Evolutionary conservation across 2,113 vertebrate species (phyloP).

Genomic region (Galeopterus variegatus): DNA sequence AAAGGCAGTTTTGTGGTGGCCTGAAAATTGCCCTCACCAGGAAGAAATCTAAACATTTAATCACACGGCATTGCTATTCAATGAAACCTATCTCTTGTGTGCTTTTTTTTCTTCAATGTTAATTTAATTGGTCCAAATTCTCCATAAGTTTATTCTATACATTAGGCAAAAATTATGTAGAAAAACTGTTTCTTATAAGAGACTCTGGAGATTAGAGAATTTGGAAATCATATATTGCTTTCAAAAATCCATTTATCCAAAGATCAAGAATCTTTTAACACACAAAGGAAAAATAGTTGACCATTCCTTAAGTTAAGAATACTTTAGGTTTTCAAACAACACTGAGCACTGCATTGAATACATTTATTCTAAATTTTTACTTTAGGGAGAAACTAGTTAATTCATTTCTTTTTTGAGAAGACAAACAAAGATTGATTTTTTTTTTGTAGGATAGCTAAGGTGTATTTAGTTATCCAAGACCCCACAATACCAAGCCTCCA

Average conservation of each 20-base stretch:
- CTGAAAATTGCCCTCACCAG: neutral
- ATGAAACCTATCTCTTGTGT: neutral
- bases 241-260: neutral
- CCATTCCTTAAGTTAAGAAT: conserved; percentile 18
- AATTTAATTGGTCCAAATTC: conserved; percentile 20
- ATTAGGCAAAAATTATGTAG: neutral
- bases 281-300: neutral
- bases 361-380: neutral
- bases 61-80: neutral
- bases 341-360: conserved; percentile 19
- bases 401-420: neutral
- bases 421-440: neutral
- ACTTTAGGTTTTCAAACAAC: neutral
- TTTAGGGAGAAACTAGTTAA: neutral
- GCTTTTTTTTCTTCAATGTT: neutral
- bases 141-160: neutral
- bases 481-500: neutral
- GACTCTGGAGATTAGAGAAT: neutral
- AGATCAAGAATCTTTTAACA: neutral
- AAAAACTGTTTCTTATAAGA: conserved; percentile 23
- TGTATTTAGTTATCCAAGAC: neutral
- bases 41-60: neutral
- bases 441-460: neutral
- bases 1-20: neutral
- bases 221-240: neutral